phyloP scores from a whole-genome alignment of 2,113 vertebrate species.

The Lophochroa leadbeateri region DNA sequence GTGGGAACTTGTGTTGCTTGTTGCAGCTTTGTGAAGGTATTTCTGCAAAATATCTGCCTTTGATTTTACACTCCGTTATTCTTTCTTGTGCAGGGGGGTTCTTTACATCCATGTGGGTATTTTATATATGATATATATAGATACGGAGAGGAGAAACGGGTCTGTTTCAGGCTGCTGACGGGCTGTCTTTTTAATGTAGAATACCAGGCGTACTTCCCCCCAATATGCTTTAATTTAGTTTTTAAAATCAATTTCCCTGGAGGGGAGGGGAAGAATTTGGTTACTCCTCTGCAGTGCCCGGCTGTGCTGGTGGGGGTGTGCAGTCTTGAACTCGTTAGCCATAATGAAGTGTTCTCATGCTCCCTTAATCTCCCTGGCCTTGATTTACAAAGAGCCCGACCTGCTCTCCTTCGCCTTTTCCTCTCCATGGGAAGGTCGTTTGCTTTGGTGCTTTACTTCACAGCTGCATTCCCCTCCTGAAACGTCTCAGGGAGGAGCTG shows the following conservation, averaged over 20 bases:
- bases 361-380: conserved; percentile 18
- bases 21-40: not conserved
- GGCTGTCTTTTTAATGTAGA: not conserved
- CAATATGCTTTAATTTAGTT: not conserved
- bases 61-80: not conserved
- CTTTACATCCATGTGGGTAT: not conserved
- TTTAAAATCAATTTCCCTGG: not conserved
- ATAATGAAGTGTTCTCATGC: not conserved
- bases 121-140: not conserved
- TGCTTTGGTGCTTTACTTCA: not conserved
- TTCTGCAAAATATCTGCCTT: not conserved
- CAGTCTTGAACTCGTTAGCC: conserved; percentile 5
- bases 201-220: not conserved
- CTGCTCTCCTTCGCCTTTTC: not conserved
- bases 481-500: not conserved
- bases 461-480: not conserved
- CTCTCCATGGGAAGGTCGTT: not conserved
- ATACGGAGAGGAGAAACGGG: not conserved
- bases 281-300: not conserved
- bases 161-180: not conserved
- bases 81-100: not conserved
- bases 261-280: not conserved
- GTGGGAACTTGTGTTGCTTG: not conserved
- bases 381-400: not conserved
- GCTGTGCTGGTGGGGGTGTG: not conserved